phyloP scores from a whole-genome alignment of 35 echinoderm and acorn worm species.

The Ophiothrix spiculata region DNA sequence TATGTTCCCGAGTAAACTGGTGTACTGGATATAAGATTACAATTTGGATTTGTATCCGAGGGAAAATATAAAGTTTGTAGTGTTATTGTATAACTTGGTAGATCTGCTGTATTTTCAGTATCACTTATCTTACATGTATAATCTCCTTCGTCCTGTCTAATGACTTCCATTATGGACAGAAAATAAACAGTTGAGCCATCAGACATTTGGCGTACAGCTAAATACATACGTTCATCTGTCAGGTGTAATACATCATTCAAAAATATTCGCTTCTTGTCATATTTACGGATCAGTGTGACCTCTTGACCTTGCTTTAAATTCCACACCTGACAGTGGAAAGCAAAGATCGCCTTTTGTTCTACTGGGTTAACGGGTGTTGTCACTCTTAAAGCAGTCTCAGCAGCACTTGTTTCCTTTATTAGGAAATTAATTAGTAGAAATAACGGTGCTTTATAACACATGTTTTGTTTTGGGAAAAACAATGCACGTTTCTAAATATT shows the following conservation, averaged over 20 bases:
- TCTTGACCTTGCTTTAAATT: not conserved
- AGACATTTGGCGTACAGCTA: not conserved
- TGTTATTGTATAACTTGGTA: not conserved
- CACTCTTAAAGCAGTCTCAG: not conserved
- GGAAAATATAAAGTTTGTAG: not conserved
- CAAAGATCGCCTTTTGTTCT: not conserved
- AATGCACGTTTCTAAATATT: no score
- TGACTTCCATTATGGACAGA: not conserved
- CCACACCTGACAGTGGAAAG: conserved; percentile 3
- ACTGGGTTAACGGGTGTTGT: not conserved
- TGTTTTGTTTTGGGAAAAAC: no score
- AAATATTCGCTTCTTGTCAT: not conserved
- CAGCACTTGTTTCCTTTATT: no score
- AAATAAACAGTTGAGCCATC: not conserved
- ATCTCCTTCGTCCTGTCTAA: not conserved
- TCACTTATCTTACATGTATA: not conserved
- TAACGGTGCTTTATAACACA: no score
- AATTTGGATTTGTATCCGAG: not conserved
- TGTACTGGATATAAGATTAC: not conserved
- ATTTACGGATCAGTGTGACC: not conserved
- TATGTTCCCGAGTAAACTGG: not conserved
- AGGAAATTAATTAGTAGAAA: no score
- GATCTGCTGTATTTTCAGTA: not conserved
- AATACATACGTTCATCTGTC: not conserved
- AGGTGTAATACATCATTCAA: not conserved